A percentile compares a stretch with the other conserved stretches of the same genome.
phyloP scores from a whole-genome alignment of 2,113 vertebrate genomes.

The Mormyrus lacerda region DNA sequence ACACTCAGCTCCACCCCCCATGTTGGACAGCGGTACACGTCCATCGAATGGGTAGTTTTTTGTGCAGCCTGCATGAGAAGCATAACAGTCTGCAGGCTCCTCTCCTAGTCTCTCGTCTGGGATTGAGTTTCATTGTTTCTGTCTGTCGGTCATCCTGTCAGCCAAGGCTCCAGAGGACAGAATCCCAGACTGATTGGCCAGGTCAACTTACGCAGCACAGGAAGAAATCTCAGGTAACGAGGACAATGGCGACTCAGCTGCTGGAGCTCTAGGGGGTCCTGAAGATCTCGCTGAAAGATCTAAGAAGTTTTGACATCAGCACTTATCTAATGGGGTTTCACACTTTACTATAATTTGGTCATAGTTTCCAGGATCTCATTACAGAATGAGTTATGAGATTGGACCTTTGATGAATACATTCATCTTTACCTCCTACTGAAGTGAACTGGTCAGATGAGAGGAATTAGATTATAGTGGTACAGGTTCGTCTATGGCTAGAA shows the following conservation, averaged over 20 bases:
- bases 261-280: slow-evolving; percentile 10
- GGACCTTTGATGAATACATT: not conserved
- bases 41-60: slow-evolving; percentile 24
- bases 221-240: slow-evolving; percentile 14
- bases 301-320: not conserved
- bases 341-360: not conserved
- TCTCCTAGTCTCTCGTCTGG: too few species aligned
- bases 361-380: not conserved
- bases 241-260: slow-evolving; percentile 12
- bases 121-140: not conserved
- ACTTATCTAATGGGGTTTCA: not conserved
- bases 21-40: not conserved
- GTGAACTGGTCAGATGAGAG: not conserved
- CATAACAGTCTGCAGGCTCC: slow-evolving; percentile 22
- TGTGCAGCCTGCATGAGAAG: slow-evolving; percentile 50
- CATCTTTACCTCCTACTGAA: not conserved
- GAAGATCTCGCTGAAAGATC: slow-evolving; percentile 31
- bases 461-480: not conserved
- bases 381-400: slow-evolving; percentile 10
- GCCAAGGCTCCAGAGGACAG: not conserved
- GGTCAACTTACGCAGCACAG: not conserved
- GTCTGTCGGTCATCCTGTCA: not conserved
- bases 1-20: slow-evolving; percentile 21
- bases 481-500: not conserved
- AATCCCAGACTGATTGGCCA: not conserved